Base-by-base conservation (phyloP, 1,140 invertebrate species). In the Drosophila aff. region DNA sequence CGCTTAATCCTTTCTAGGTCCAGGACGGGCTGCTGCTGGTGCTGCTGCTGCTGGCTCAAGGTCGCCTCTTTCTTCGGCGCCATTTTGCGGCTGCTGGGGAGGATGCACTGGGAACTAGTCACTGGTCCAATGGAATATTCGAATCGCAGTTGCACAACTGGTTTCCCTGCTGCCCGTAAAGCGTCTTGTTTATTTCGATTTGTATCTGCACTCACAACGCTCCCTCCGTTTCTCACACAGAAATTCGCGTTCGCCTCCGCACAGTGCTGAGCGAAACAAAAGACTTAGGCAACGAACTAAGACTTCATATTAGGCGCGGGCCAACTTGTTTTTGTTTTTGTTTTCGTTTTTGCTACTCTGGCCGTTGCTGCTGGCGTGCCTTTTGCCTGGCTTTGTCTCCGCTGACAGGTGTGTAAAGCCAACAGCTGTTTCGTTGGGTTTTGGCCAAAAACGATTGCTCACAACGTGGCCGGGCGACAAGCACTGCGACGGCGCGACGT, bases 1-100 rank as follows among this genome's bases (percentile, higher is more conserved):
- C 91, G 91, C 53, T 91, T 91, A 49, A 92, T 92, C 73, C 89
- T 91, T 76, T 92, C 91, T 4, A 92, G 77, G 72, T 92, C 91
- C 84, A 92, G 71, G 28, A 74, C 69, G 23, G 91, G 76, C 78
- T 80, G 85, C 18, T 85, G 82, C 1, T 68, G 67, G 15, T 92
- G 31, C 8, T 31, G 90, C 43, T 87, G 86, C 15, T 86, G 79
- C 21, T 73, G 74, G 66, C 64, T 82, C 81, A 89, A 92, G 81
- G 91, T 91, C 87, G 77, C 41, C 58, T 91, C 90, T 71, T 86
- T 91, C 81, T 92, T 92, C 57, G 83, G 82, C 18, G 91, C 91
- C 82, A 85, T 92, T 67, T 80, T 68, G 16, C 26, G 4, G 53
- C 38, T 38, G 31, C 46, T 60, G 46, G 33, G 11, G 40, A 47